phyloP scores from a whole-genome alignment of 92 coral and sea anemone species.

The Desmophyllum pertusum region DNA sequence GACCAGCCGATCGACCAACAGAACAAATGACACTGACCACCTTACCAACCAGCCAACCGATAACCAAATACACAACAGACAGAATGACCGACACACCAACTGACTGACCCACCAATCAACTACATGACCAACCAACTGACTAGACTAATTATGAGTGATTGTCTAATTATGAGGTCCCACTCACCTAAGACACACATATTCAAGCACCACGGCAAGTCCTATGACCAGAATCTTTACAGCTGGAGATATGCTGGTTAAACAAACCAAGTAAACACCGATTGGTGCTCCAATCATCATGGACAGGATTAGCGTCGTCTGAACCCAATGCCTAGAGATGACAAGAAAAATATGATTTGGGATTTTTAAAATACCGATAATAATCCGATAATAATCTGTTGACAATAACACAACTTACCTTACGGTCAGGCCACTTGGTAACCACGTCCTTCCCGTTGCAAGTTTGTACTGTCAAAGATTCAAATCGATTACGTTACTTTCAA shows the following conservation, averaged over 20 bases:
- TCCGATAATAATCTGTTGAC: no score
- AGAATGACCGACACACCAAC: not conserved
- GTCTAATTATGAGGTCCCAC: not conserved
- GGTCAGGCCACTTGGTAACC: constrained; percentile 87
- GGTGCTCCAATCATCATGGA: constrained; percentile 85
- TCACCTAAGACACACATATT: constrained; percentile 83
- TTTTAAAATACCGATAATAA: not conserved
- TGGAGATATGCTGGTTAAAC: constrained; percentile 64
- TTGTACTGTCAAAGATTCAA: constrained; percentile 52
- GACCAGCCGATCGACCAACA: not conserved
- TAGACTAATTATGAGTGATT: not conserved
- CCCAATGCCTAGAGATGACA: constrained; percentile 66
- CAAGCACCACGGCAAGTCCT: constrained; percentile 78
- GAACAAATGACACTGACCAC: no score
- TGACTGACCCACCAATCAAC: not conserved
- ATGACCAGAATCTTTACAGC: constrained; percentile 78
- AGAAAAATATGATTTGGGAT: not conserved
- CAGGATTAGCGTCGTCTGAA: constrained; percentile 73
- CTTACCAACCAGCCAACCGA: not conserved
- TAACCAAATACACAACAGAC: not conserved
- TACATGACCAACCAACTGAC: not conserved
- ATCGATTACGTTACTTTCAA: constrained; percentile 3
- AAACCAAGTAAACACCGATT: constrained; percentile 82
- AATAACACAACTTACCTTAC: constrained; percentile 61
- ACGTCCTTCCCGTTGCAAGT: constrained; percentile 59